A percentile compares a stretch with the other conserved stretches of the same genome.
Evolutionary conservation across 2,113 vertebrate species (phyloP).

Genomic region (Dipodomys ordii): DNA sequence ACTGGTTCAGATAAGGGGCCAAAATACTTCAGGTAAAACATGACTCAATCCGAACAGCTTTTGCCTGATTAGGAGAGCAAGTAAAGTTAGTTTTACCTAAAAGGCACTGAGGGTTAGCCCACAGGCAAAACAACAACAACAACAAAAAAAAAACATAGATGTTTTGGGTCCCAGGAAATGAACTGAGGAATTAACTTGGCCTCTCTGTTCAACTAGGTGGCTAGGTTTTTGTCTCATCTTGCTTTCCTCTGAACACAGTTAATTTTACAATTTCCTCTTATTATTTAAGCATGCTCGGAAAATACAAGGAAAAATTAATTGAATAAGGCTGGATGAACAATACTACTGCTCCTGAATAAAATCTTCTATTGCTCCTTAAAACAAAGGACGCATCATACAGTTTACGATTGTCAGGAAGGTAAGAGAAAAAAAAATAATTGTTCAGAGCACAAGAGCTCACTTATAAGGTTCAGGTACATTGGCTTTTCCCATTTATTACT

Average conservation of each 20-base stretch:
- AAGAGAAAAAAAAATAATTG: background rate
- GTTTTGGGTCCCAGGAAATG: conserved; percentile 34
- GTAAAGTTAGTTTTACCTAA: conserved; percentile 34
- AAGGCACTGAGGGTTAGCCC: conserved; percentile 36
- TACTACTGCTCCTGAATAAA: conserved; percentile 3
- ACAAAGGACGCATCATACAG: background rate
- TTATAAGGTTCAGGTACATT: background rate
- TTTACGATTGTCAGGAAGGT: conserved; percentile 16
- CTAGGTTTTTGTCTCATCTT: background rate
- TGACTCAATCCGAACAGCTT: conserved; percentile 37
- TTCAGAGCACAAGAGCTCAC: background rate
- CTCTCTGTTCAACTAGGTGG: background rate
- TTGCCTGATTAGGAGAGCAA: conserved; percentile 45
- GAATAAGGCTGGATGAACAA: conserved; percentile 15
- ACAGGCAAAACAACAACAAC: background rate
- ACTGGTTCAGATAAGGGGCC: conserved; percentile 60
- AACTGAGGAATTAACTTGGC: conserved; percentile 39
- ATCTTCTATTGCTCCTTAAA: conserved; percentile 11
- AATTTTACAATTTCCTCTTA: conserved; percentile 8
- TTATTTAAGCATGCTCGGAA: background rate
- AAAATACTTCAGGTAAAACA: conserved; percentile 69
- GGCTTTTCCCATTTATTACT: background rate
- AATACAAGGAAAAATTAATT: conserved; percentile 22
- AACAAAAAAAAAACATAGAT: background rate
- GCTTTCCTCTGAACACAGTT: background rate